phyloP scores from a whole-genome alignment of 2,797 vertebrate genomes.

The Zenarchopterus dispar region DNA sequence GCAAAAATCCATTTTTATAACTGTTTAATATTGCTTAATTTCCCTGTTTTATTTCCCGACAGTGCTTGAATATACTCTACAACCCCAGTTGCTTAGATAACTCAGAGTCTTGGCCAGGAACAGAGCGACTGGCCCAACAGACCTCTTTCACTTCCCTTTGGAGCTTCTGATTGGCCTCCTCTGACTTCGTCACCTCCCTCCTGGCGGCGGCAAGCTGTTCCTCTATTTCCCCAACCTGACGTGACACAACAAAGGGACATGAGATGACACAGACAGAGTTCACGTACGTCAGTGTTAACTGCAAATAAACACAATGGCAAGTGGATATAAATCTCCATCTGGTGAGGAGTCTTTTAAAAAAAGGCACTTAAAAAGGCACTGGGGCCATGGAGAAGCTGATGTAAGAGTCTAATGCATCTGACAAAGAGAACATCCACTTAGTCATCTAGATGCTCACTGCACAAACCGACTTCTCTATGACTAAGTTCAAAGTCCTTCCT shows the following conservation, averaged over 20 bases:
- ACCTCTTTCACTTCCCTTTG: constrained; percentile 96
- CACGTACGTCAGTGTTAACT: constrained; percentile 45
- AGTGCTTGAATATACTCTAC: constrained; percentile 40
- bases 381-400: background rate
- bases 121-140: constrained; percentile 67
- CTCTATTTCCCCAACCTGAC: constrained; percentile 92
- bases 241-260: constrained; percentile 46
- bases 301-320: constrained; percentile 35
- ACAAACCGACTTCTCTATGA: background rate
- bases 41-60: constrained; percentile 17
- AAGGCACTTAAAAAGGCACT: constrained; percentile 2
- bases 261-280: constrained; percentile 54
- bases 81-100: constrained; percentile 27
- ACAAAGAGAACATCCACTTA: too few relatives aligned
- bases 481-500: constrained; percentile 1
- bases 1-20: background rate
- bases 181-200: constrained; percentile 92
- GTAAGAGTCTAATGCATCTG: background rate
- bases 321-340: constrained; percentile 21
- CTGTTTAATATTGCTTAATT: background rate
- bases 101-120: constrained; percentile 53
- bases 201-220: constrained; percentile 92
- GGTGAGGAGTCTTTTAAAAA: too few relatives aligned
- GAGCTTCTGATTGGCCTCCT: constrained; percentile 93
- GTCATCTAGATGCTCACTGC: constrained; percentile 1